Evolutionary conservation across 2,888 invertebrate genomes (phyloP).

Genomic region (Caradrina kadenii): DNA sequence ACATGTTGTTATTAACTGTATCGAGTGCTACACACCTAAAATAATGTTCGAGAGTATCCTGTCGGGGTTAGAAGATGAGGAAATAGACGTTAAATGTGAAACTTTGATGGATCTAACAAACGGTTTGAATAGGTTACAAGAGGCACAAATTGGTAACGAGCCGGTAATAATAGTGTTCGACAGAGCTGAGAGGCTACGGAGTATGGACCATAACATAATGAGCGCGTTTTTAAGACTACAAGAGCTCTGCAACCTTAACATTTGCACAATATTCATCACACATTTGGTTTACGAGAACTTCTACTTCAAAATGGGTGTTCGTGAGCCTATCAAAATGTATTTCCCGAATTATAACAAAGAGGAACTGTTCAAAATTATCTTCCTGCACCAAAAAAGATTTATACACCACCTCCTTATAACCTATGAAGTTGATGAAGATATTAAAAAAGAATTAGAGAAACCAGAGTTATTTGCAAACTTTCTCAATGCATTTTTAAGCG

Average conservation of each 20-base stretch:
- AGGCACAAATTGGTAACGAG: constrained; percentile 71
- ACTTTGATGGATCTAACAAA: constrained; percentile 92
- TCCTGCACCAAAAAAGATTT: constrained; percentile 79
- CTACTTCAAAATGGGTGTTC: constrained; percentile 92
- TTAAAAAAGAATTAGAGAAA: constrained; percentile 78
- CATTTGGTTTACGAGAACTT: constrained; percentile 96
- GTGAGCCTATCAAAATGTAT: constrained; percentile 93
- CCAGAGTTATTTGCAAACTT: constrained; percentile 94
- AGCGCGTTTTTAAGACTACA: constrained; percentile 93
- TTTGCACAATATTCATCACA: constrained; percentile 94
- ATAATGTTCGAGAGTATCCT: constrained; percentile 95
- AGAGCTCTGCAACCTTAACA: constrained; percentile 93
- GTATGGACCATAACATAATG: constrained; percentile 93
- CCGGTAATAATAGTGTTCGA: constrained; percentile 94
- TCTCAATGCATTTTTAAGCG: constrained; percentile 95
- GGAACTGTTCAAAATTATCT: constrained; percentile 90
- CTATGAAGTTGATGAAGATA: constrained; percentile 72
- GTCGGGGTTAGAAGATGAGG: constrained; percentile 88
- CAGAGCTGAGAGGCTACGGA: constrained; percentile 94
- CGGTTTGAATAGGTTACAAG: constrained; percentile 81
- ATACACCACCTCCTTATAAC: constrained; percentile 75
- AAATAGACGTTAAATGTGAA: constrained; percentile 91
- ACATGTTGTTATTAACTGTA: constrained; percentile 93
- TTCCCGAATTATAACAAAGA: constrained; percentile 96
- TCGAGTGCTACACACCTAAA: constrained; percentile 95